Base-by-base conservation (phyloP, 2,113 vertebrate genomes). In the Ictalurus punctatus region DNA sequence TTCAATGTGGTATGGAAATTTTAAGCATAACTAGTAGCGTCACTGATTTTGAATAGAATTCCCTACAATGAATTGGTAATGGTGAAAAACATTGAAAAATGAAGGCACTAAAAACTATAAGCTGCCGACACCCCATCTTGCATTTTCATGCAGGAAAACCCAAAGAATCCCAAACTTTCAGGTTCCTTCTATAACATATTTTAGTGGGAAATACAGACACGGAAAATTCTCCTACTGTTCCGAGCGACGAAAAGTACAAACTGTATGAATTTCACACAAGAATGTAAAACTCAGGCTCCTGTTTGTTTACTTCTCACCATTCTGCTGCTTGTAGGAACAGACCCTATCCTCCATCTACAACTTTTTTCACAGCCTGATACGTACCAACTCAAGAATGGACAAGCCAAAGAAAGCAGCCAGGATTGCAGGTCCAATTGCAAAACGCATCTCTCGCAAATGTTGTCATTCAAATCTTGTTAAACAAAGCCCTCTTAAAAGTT, bases 261-360 rank as follows among this genome's bases (percentile, higher is more conserved):
- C 21, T 65, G 40, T 61, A 21, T 59, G 40, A 89, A 86, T 93
- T 93, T 93, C 92, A 91, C 92, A 90, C 67, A 91, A 86, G 90
- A 92, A 94, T 89, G 92, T 86, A 91, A 85, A 27, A 76, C 90
- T 87, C 91, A 89, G 54, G n/a, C 87, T 85, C 89, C 79, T 79
- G 85, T 89, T 88, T 91, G 58, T 37, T 48, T 79, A 54, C 44
- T 78, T 81, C 44, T 88, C 90, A 91, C 89, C 89, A 92, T 92
- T 93, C 90, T 93, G 93, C 82, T 90, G 81, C 21, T 83, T 9
- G 21, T 8, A 83, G 34, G 9, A 59, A 83, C 81, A 63, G 21
- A 83, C 58, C 4, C 56, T n/a, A 9, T 56, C 44, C 78, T 80
- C 30, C 52, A 21, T 34, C 48, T n/a, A 27, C 78, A 14, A 0